phyloP scores from a whole-genome alignment of 2,113 vertebrate species.

The Paralichthys olivaceus region DNA sequence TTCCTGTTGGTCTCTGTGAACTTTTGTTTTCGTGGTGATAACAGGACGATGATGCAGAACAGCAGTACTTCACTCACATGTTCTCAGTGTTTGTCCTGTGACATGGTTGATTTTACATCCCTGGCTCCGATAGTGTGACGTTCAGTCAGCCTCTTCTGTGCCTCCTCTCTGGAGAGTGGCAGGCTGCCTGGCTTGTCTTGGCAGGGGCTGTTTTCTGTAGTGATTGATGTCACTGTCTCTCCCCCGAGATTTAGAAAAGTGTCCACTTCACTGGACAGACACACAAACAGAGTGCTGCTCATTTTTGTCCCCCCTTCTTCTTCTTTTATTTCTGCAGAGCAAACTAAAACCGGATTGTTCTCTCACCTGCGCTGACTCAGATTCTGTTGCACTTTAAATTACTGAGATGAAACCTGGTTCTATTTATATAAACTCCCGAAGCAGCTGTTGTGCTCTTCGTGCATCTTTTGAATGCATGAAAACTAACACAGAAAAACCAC shows the following conservation, averaged over 20 bases:
- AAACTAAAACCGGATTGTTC: conserved; percentile 5
- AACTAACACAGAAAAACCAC: not conserved
- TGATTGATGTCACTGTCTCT: conserved; percentile 58
- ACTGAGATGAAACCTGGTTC: not conserved
- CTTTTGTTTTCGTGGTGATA: not conserved
- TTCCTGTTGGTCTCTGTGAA: not conserved
- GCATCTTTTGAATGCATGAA: not conserved
- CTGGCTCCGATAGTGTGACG: conserved; percentile 3
- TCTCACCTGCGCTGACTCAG: conserved; percentile 18
- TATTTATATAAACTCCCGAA: not conserved
- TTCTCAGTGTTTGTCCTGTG: not conserved
- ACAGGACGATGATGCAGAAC: not conserved
- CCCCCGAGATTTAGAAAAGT: conserved; percentile 36
- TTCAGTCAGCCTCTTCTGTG: conserved; percentile 18
- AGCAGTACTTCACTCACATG: not conserved
- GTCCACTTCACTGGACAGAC: conserved; percentile 31
- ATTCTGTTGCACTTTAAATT: not conserved
- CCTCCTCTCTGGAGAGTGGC: conserved; percentile 6
- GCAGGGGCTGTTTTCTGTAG: conserved; percentile 44
- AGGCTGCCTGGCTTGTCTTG: conserved; percentile 26
- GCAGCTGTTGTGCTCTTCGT: not conserved
- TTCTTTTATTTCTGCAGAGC: conserved; percentile 10
- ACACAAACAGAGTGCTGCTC: conserved; percentile 4
- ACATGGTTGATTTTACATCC: not conserved
- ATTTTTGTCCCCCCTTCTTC: not conserved